Conservation (phyloP, 2,113 vertebrate genomes). For the Pampusana beccarii region DNA sequence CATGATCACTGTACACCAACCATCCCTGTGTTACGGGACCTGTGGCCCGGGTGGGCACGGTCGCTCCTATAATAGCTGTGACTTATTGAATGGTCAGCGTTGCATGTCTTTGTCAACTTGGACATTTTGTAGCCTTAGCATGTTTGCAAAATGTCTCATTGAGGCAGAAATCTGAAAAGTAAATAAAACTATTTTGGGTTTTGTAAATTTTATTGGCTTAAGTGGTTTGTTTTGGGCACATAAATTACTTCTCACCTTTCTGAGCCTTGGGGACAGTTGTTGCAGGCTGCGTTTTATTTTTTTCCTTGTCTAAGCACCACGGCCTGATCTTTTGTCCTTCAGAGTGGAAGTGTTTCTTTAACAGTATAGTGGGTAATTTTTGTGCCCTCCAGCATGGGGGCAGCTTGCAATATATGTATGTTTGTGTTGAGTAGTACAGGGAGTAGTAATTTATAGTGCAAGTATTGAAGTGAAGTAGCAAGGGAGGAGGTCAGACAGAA, state of each 20-base stretch:
- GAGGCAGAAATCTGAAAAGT: constrained; percentile 76
- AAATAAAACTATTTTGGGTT: constrained; percentile 91
- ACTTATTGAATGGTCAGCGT: constrained; percentile 72
- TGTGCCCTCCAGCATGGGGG: background rate
- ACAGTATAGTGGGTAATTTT: background rate
- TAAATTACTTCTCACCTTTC: background rate
- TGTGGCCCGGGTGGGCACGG: constrained; percentile 63
- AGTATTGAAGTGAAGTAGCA: background rate
- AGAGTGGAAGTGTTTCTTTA: background rate
- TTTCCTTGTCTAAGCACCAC: background rate
- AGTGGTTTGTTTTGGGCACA: constrained; percentile 30
- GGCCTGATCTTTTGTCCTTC: background rate
- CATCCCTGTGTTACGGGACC: constrained; percentile 54
- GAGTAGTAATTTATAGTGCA: background rate
- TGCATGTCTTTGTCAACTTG: constrained; percentile 80
- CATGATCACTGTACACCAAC: constrained; percentile 63
- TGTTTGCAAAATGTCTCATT: constrained; percentile 86
- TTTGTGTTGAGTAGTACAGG: background rate
- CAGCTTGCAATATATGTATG: background rate
- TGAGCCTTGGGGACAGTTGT: background rate
- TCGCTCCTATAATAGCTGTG: constrained; percentile 63
- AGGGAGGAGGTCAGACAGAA: background rate
- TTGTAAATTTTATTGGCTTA: constrained; percentile 66
- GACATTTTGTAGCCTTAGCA: constrained; percentile 89
- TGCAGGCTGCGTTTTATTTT: background rate